A percentile compares a stretch with the other conserved stretches of the same genome.
Conservation (phyloP, 2,113 vertebrate genomes). For the Clarias macrocephalus region DNA sequence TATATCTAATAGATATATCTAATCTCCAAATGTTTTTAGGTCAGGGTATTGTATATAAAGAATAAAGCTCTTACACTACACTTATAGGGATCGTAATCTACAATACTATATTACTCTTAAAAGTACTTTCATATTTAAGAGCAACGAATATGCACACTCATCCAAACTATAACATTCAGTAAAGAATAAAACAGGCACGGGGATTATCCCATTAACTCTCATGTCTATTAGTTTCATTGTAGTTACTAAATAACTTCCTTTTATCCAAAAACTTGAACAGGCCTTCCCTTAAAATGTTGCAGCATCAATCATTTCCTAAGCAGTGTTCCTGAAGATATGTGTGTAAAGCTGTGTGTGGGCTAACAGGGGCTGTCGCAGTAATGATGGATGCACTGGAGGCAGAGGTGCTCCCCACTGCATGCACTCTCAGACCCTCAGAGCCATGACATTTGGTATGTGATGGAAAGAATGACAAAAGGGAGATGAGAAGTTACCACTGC, state of each 20-base stretch:
- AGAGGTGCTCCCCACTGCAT: conserved; percentile 59
- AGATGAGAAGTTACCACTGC: background rate
- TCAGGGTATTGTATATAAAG: no score
- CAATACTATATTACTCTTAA: background rate
- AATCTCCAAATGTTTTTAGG: no score
- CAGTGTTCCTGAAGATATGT: conserved; percentile 75
- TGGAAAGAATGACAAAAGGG: conserved; percentile 32
- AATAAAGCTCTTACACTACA: background rate
- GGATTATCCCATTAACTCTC: background rate
- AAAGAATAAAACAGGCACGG: background rate
- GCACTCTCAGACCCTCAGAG: conserved; percentile 64
- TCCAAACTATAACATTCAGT: background rate
- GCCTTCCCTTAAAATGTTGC: conserved; percentile 61
- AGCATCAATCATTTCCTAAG: conserved; percentile 70
- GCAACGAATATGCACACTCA: background rate
- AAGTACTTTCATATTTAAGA: background rate
- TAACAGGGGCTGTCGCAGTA: conserved; percentile 60
- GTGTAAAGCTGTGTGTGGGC: conserved; percentile 69
- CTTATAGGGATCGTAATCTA: background rate
- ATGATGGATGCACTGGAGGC: conserved; percentile 70
- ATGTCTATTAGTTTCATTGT: conserved; percentile 33
- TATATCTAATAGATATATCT: no score
- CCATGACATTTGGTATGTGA: conserved; percentile 25
- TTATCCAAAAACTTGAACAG: conserved; percentile 46
- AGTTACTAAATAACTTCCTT: background rate